These are phyloP conservation scores for Monodelphis domestica DNA, from an alignment of 2,797 vertebrate genomes.

Conservation along the genomic window DNA sequence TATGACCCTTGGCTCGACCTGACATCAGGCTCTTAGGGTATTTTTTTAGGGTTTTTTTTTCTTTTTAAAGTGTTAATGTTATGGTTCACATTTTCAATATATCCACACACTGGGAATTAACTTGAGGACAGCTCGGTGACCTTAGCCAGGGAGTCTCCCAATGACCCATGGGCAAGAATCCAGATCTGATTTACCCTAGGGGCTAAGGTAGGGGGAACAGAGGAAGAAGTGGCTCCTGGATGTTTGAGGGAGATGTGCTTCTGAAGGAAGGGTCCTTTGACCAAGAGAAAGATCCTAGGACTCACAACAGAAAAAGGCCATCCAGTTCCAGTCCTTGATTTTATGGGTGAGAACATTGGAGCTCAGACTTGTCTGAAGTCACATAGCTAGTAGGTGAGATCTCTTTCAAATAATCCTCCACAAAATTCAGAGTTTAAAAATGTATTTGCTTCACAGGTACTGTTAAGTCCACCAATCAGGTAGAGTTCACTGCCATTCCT, in stretches of 20 bases:
- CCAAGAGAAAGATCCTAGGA: neutral
- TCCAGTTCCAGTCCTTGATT: neutral
- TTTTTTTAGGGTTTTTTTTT: slow-evolving; percentile 79
- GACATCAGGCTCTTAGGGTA: slow-evolving; percentile 81
- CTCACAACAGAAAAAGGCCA: neutral
- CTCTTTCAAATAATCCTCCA: neutral
- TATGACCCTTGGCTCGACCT: slow-evolving; percentile 84
- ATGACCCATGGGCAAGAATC: slow-evolving; percentile 50
- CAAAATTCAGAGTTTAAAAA: neutral
- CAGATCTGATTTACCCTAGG: slow-evolving; percentile 33
- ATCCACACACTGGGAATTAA: slow-evolving; percentile 71
- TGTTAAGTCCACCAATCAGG: too few species aligned
- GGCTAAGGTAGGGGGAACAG: neutral
- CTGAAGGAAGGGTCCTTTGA: neutral
- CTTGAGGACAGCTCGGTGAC: slow-evolving; percentile 69
- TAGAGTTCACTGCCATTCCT: too few species aligned
- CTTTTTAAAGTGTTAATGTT: slow-evolving; percentile 84
- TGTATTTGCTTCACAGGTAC: neutral
- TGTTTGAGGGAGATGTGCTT: neutral
- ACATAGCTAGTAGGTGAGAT: neutral
- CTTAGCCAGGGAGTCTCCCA: slow-evolving; percentile 2
- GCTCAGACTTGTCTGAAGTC: neutral
- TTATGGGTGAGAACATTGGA: too few species aligned
- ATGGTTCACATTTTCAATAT: slow-evolving; percentile 80
- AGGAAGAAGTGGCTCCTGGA: neutral